Evolutionary conservation across 1,140 invertebrate genomes (phyloP), one percentile per base, ranked within the genome.

Genomic region (Drosophila sturtevanti): DNA sequence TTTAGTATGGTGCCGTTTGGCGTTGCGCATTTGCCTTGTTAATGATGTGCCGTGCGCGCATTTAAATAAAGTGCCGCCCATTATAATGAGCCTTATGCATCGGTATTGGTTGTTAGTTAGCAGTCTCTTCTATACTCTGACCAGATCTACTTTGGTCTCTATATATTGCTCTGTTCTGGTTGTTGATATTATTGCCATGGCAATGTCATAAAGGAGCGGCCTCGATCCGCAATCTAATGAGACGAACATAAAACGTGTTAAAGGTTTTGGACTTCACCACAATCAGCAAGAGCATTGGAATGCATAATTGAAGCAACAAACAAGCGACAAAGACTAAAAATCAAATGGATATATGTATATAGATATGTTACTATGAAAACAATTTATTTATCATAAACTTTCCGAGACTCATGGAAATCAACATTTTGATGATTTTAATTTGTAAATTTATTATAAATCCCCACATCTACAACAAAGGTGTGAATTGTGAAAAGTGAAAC

Each of bases 31-130:
- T 86, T 79, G 82, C 84, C 82, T 86, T 82, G 84, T 89, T 86
- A 86, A 86, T 86, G 82, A 86, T 86, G 82, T 86, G 82, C 84
- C 84, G 68, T 89, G 82, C 63, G 82, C 79, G 79, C 84, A 87
- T 86, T 86, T 86, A 86, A 86, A 86, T 87, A 82, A 86, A 86
- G 82, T 86, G 84, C 82, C 79, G 79, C 82, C 82, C 79, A 86
- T 86, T 87, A 86, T 86, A 86, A 86, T 86, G 82, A 86, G 82
- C 68, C 73, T 51, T 65, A 68, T 34, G 75, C 75, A 76, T 69
- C 68, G 51, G 35, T 41, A 58, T 58, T 58, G 55, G 37, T 41
- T 61, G 59, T 61, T 72, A 65, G 24, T 58, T 58, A 52, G 35
- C 22, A 24, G 38, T 70, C 4, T 35, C 54, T 54, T 1, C 37